These are phyloP conservation scores for Epizoanthus illoricatus DNA, from an alignment of 92 coral and sea anemone genomes.

Conservation along the genomic window DNA sequence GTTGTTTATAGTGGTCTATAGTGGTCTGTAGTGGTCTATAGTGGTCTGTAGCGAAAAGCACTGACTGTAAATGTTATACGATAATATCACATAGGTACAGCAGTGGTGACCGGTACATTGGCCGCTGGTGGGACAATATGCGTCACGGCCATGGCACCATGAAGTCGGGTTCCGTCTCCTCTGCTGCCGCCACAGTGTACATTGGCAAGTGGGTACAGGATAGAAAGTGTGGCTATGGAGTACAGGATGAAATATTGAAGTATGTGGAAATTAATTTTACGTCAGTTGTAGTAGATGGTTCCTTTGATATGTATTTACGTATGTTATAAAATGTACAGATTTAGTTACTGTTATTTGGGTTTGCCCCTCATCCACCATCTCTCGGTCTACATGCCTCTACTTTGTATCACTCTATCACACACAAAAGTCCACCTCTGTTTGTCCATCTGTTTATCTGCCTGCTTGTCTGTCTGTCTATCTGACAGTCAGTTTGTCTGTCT, in stretches of 20 bases:
- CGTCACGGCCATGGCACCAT: conserved; percentile 90
- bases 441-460: not conserved
- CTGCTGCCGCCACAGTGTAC: conserved; percentile 90
- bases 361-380: too few relatives aligned
- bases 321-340: too few relatives aligned
- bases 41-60: too few relatives aligned
- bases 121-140: conserved; percentile 77
- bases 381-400: too few relatives aligned
- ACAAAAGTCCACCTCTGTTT: not conserved
- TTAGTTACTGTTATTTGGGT: too few relatives aligned
- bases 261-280: conserved; percentile 4
- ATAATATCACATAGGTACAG: conserved; percentile 53
- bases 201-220: conserved; percentile 90
- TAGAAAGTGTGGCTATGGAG: conserved; percentile 90
- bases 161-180: conserved; percentile 85
- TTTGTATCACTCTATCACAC: not conserved
- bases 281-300: too few relatives aligned
- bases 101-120: conserved; percentile 76
- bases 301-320: too few relatives aligned
- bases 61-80: too few relatives aligned
- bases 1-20: too few relatives aligned
- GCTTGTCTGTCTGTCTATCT: not conserved
- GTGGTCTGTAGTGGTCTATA: too few relatives aligned
- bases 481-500: not conserved
- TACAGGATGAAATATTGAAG: conserved; percentile 90